These are phyloP conservation scores for Caenorhabditis inopinata DNA, from an alignment of 1,140 invertebrate species.

Conservation along the genomic window DNA sequence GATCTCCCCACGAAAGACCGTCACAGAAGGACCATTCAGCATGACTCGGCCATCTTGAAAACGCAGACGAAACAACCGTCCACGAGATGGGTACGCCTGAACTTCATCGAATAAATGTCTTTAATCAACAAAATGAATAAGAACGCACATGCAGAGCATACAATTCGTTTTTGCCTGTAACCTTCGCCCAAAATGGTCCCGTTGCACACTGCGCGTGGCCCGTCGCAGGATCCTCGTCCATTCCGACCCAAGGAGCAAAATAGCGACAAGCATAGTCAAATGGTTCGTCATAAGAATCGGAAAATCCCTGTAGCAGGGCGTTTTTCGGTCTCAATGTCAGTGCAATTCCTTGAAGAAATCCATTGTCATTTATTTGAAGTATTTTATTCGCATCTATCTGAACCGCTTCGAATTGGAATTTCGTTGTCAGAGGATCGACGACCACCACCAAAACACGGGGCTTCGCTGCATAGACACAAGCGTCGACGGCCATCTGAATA, in stretches of 20 bases:
- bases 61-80: background rate
- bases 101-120: background rate
- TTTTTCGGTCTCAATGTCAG: slow-evolving; percentile 57
- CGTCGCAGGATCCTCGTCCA: slow-evolving; percentile 30
- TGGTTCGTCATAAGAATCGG: slow-evolving; percentile 47
- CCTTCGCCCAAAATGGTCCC: slow-evolving; percentile 68
- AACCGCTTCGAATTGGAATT: slow-evolving; percentile 47
- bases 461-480: background rate
- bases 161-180: slow-evolving; percentile 61
- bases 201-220: slow-evolving; percentile 70
- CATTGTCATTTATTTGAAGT: slow-evolving; percentile 49
- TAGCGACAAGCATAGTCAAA: slow-evolving; percentile 71
- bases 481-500: background rate
- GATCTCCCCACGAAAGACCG: background rate
- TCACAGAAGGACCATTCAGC: background rate
- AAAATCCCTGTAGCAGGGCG: slow-evolving; percentile 48
- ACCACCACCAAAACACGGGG: slow-evolving; percentile 49
- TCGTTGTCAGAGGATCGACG: slow-evolving; percentile 54
- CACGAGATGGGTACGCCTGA: background rate
- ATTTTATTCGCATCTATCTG: slow-evolving; percentile 43
- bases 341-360: slow-evolving; percentile 55
- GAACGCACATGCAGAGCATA: slow-evolving; percentile 51
- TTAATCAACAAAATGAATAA: background rate
- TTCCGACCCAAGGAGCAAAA: slow-evolving; percentile 72
- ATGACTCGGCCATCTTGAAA: slow-evolving; percentile 12